Base-by-base conservation (phyloP, 2,888 invertebrate species). In the Parnassius apollo region DNA sequence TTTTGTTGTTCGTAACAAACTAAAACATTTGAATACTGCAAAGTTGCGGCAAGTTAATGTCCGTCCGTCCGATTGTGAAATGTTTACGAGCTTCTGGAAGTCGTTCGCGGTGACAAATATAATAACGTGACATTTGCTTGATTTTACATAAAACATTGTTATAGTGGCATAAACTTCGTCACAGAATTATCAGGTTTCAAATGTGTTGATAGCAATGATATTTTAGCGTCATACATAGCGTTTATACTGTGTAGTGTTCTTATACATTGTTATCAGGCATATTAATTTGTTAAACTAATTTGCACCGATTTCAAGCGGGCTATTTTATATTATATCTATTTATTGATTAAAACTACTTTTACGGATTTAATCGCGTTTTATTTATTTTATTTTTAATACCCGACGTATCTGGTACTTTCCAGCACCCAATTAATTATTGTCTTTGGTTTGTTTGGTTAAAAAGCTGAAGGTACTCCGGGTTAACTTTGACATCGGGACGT, bases 81-180 rank as follows among this genome's bases (percentile, higher is more conserved):
- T 72, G 68, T 75, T 75, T 75, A 75, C 69, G 72, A 72, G 62
- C 62, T 63, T 60, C 67, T 64, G 66, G 61, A 68, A 68, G 70
- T 66, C 55, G 66, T 68, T 68, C 59, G 66, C 56, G 73, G 70
- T 66, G 70, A 75, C 74, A 72, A 65, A 66, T 65, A 66, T 66
- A 64, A 64, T 64, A 64, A 64, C 52, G 51, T 52, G 51, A 56
- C 49, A 56, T 59, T 59, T 64, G 55, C 59, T 56, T 57, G 46
- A 59, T 57, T 67, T 65, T 66, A 51, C 66, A 65, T 66, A 62
- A 64, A 61, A 65, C 65, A 66, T 61, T 65, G 68, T 68, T 63
- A 63, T 59, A 68, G 65, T n/a, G 56, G 61, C 64, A 68, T 70
- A 67, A 68, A 67, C 68, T 61, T 66, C 57, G 62, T 67, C 56